phyloP scores from a whole-genome alignment of 1,140 invertebrate genomes.

The Habropoda laboriosa region DNA sequence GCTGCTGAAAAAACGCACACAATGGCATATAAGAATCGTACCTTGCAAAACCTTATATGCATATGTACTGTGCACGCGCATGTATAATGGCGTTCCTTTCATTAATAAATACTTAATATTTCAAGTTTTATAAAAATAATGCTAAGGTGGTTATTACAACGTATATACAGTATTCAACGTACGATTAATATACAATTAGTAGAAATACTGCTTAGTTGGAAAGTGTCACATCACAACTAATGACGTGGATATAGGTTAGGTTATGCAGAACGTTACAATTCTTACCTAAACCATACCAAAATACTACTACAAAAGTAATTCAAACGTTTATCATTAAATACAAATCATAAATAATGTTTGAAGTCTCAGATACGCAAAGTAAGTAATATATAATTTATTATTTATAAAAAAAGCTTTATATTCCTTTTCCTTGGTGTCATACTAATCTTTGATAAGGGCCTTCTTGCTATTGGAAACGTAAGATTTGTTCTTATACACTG shows the following conservation, averaged over 20 bases:
- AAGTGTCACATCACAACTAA: conserved; percentile 55
- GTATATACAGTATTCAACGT: background rate
- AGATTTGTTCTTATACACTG: conserved; percentile 72
- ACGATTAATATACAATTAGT: conserved; percentile 11
- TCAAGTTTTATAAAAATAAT: background rate
- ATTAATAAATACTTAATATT: background rate
- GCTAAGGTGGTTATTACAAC: background rate
- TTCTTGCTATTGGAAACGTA: conserved; percentile 99
- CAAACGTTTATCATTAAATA: background rate
- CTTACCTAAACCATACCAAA: conserved; percentile 32
- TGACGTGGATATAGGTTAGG: conserved; percentile 81
- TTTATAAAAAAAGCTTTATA: background rate
- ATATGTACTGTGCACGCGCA: background rate
- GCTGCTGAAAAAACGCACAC: background rate
- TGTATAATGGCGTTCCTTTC: background rate
- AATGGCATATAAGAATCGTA: background rate
- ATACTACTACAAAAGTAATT: background rate
- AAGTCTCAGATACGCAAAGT: conserved; percentile 89
- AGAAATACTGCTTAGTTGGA: conserved; percentile 17
- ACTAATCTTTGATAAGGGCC: conserved; percentile 98
- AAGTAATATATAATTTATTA: conserved; percentile 71
- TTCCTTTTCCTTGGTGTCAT: conserved; percentile 98
- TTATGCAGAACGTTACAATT: conserved; percentile 49
- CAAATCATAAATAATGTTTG: conserved; percentile 83
- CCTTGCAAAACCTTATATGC: background rate